These are phyloP conservation scores for Halcyon leucocephala DNA, from an alignment of 2,797 vertebrate genomes.

Conservation along the genomic window DNA sequence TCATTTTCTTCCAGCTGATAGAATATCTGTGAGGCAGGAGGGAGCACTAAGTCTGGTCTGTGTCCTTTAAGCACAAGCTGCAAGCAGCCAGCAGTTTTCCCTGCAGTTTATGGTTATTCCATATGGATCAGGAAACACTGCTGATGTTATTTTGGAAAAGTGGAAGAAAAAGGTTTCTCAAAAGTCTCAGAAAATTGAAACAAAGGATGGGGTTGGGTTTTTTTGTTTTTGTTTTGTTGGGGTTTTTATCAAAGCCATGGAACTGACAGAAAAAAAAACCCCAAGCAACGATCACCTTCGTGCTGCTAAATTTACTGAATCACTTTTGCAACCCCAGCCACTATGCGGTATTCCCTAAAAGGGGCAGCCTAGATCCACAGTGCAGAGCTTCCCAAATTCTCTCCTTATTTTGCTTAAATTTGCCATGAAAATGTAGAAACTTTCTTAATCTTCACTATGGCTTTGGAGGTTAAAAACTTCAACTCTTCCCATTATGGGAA, in stretches of 20 bases:
- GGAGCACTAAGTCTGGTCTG: not conserved
- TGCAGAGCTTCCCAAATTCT: not conserved
- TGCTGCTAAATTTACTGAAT: not conserved
- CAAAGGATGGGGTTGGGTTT: not conserved
- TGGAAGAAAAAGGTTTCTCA: not conserved
- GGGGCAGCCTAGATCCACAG: not conserved
- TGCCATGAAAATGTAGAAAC: not conserved
- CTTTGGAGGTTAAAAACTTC: not conserved
- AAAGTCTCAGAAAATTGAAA: not conserved
- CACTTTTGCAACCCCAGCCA: not conserved
- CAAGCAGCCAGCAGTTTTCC: not conserved
- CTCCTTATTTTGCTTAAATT: not conserved
- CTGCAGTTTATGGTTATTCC: not conserved
- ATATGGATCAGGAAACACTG: not conserved
- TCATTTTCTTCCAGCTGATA: conserved; percentile 23
- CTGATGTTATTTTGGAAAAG: not conserved
- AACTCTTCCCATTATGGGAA: not conserved
- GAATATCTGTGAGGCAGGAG: not conserved
- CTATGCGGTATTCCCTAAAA: not conserved
- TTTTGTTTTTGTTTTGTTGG: not conserved
- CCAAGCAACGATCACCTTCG: not conserved
- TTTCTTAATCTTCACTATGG: accelerated
- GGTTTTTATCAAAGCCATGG: not conserved
- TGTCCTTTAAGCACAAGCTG: not conserved
- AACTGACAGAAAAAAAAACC: not conserved